These are phyloP conservation scores for Xyliphius kryptos DNA, from an alignment of 2,113 vertebrate species.

Conservation along the genomic window DNA sequence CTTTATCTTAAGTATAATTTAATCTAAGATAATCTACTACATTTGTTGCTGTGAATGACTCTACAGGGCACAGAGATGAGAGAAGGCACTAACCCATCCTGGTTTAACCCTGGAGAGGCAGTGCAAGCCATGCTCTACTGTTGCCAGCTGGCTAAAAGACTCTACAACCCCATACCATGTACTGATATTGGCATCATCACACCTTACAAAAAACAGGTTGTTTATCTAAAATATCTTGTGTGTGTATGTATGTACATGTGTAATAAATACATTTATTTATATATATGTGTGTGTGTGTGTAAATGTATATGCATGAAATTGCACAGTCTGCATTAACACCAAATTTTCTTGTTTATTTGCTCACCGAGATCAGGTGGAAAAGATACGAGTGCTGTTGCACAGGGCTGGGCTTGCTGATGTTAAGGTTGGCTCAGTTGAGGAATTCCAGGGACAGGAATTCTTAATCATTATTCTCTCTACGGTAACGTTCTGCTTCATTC, in stretches of 20 bases:
- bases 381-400: slow-evolving; percentile 78
- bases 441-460: slow-evolving; percentile 92
- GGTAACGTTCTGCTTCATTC: no score
- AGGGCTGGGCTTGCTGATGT: slow-evolving; percentile 77
- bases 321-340: no score
- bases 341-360: neutral
- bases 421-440: slow-evolving; percentile 94
- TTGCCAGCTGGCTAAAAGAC: slow-evolving; percentile 75
- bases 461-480: slow-evolving; percentile 80
- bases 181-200: slow-evolving; percentile 82
- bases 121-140: slow-evolving; percentile 89
- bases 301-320: no score
- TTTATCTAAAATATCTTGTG: no score
- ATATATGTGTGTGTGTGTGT: no score
- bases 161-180: slow-evolving; percentile 60
- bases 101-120: slow-evolving; percentile 90
- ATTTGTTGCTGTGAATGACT: neutral
- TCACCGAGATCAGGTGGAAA: slow-evolving; percentile 72
- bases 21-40: neutral
- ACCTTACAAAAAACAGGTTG: slow-evolving; percentile 91
- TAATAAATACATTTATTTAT: neutral
- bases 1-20: no score
- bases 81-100: slow-evolving; percentile 80
- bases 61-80: slow-evolving; percentile 79
- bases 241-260: neutral